These are phyloP conservation scores for Acyrthosiphon pisum DNA, from an alignment of 1,140 invertebrate species.

Conservation along the genomic window DNA sequence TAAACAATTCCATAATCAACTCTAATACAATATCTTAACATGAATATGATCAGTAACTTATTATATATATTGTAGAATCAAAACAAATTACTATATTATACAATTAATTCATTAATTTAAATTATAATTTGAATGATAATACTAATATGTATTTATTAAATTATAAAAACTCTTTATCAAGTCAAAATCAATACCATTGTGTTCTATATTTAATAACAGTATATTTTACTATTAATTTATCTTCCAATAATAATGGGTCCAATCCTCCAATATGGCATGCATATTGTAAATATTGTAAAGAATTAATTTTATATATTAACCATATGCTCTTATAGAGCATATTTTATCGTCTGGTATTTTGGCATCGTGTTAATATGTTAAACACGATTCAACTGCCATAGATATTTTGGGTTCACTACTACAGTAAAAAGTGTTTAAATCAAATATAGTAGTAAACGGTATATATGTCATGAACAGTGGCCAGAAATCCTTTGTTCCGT, in stretches of 20 bases:
- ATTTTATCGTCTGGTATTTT: not conserved
- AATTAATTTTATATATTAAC: not conserved
- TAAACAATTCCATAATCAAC: too few relatives aligned
- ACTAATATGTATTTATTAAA: too few relatives aligned
- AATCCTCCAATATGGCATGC: not conserved
- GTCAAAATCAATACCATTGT: too few relatives aligned
- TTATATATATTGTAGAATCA: too few relatives aligned
- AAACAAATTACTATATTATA: too few relatives aligned
- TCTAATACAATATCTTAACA: too few relatives aligned
- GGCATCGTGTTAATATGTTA: not conserved
- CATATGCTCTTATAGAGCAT: not conserved
- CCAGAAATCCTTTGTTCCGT: not conserved
- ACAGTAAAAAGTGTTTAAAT: constrained; percentile 5
- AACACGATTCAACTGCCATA: not conserved
- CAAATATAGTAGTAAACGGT: not conserved
- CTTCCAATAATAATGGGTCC: not conserved
- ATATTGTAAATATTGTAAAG: not conserved
- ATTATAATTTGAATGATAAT: too few relatives aligned
- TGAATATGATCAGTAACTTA: too few relatives aligned
- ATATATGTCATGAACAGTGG: not conserved
- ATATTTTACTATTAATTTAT: too few relatives aligned
- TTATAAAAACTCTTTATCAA: too few relatives aligned
- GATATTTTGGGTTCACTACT: not conserved
- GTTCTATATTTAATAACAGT: too few relatives aligned
- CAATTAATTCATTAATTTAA: too few relatives aligned